phyloP scores from a whole-genome alignment of 2,797 vertebrate species.

The Capromys pilorides region DNA sequence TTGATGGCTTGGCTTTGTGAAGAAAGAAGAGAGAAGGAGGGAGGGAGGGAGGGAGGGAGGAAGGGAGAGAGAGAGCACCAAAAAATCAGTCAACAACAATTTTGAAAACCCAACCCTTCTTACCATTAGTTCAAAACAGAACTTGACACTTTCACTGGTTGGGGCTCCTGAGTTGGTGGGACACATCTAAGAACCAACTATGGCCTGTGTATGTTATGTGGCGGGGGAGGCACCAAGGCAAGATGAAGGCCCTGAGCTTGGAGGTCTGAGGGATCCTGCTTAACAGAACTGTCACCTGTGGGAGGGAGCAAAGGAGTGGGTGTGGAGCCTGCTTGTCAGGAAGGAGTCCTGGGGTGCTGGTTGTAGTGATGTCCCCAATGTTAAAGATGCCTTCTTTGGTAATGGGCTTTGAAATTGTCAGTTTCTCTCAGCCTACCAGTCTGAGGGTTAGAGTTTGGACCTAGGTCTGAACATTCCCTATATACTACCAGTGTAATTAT shows the following conservation, averaged over 20 bases:
- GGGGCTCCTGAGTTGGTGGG: conserved; percentile 68
- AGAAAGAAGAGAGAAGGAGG: conserved; percentile 16
- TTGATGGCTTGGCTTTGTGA: conserved; percentile 65
- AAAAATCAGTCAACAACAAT: conserved; percentile 65
- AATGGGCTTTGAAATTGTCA: no score
- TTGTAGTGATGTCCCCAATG: conserved; percentile 3
- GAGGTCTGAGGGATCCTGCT: conserved; percentile 38
- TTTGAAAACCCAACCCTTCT: conserved; percentile 59
- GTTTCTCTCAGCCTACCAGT: no score
- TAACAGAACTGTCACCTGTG: conserved; percentile 32
- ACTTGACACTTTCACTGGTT: conserved; percentile 65
- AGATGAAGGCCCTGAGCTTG: conserved; percentile 1
- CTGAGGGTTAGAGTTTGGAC: no score
- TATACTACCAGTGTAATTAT: conserved; percentile 12
- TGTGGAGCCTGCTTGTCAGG: neutral
- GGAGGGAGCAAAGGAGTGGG: neutral
- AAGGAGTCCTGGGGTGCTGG: conserved; percentile 37
- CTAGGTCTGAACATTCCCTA: conserved; percentile 12
- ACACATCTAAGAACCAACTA: conserved; percentile 60
- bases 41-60: neutral
- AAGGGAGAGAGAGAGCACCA: neutral
- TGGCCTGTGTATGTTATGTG: neutral
- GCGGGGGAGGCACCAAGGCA: neutral
- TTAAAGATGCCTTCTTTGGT: conserved; percentile 43
- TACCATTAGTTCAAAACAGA: conserved; percentile 77